Percentiles rank a stretch among this genome's conserved stretches.
Conservation (phyloP, 2,888 invertebrate genomes). For the Endomychus coccineus region DNA sequence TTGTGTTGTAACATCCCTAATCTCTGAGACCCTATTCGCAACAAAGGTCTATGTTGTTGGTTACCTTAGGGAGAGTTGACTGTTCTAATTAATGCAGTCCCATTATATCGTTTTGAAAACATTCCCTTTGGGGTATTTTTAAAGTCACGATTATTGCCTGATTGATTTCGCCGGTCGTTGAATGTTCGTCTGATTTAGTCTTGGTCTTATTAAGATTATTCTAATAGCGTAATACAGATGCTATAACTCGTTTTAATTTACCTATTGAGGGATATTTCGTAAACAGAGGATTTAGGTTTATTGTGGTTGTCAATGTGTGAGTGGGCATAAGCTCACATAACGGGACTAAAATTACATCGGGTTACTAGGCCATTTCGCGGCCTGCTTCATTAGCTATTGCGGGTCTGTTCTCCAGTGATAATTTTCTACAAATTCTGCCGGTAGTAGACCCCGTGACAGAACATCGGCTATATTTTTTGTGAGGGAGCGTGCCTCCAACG, state of each 20-base stretch:
- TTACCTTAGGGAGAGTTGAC: too few relatives aligned
- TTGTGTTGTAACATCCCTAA: conserved; percentile 4
- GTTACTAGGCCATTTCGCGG: conserved; percentile 1
- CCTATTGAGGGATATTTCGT: neutral
- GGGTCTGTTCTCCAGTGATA: conserved; percentile 13
- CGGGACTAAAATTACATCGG: neutral
- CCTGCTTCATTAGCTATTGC: conserved; percentile 4
- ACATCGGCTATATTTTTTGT: conserved; percentile 12
- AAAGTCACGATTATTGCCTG: conserved; percentile 2
- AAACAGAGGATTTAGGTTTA: neutral
- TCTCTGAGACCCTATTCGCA: conserved; percentile 11
- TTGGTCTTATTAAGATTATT: conserved; percentile 1
- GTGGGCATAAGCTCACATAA: neutral
- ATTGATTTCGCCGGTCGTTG: neutral
- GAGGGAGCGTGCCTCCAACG: conserved; percentile 13
- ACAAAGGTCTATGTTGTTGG: conserved; percentile 16
- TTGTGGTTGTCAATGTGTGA: neutral
- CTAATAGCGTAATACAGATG: conserved; percentile 3
- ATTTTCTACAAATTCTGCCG: conserved; percentile 10
- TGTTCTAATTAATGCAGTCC: too few relatives aligned
- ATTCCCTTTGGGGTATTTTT: conserved; percentile 10
- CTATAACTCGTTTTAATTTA: conserved; percentile 4
- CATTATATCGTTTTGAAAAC: conserved; percentile 14
- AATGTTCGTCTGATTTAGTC: neutral
- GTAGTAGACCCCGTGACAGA: conserved; percentile 14